phyloP scores from a whole-genome alignment of 1,140 invertebrate genomes.

The Pachyrhynchus sulphureomaculatus region DNA sequence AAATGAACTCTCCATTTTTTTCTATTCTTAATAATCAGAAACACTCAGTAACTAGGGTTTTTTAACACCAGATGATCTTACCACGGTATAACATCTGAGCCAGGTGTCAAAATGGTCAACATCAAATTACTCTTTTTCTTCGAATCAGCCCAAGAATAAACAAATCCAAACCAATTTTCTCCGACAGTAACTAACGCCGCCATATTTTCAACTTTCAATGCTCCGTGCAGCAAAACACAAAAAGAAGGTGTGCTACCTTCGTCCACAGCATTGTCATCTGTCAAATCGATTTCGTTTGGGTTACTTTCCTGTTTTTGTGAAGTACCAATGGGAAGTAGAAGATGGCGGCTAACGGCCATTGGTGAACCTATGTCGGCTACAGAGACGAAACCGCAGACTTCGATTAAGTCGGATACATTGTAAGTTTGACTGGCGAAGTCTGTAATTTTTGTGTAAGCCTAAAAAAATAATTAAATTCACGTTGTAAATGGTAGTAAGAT shows the following conservation, averaged over 20 bases:
- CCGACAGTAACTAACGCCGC: slow-evolving; percentile 76
- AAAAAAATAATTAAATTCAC: slow-evolving; percentile 46
- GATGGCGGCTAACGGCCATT: slow-evolving; percentile 86
- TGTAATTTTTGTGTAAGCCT: slow-evolving; percentile 62
- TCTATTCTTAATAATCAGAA: too few species aligned
- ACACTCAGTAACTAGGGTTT: too few species aligned
- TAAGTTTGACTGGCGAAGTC: slow-evolving; percentile 65
- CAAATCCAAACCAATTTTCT: slow-evolving; percentile 90
- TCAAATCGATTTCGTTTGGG: slow-evolving; percentile 62
- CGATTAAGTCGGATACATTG: slow-evolving; percentile 66
- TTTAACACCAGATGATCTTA: too few species aligned
- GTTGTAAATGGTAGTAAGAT: too few species aligned
- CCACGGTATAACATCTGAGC: slow-evolving; percentile 81
- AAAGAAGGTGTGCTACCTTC: slow-evolving; percentile 85
- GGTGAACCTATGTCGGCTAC: slow-evolving; percentile 87
- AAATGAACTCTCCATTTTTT: too few species aligned
- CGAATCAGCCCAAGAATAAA: slow-evolving; percentile 91
- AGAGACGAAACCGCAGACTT: slow-evolving; percentile 82
- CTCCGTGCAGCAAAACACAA: slow-evolving; percentile 92
- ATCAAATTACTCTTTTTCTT: slow-evolving; percentile 96
- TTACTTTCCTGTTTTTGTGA: slow-evolving; percentile 57
- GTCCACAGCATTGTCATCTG: slow-evolving; percentile 66
- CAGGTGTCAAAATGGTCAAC: slow-evolving; percentile 83
- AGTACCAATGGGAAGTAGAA: slow-evolving; percentile 72
- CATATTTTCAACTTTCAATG: slow-evolving; percentile 89